Evolutionary conservation across 53 echinoderm and acorn worm genomes (phyloP), one percentile per base, ranked within the genome.

Genomic region (Hippasteria phrygiana): DNA sequence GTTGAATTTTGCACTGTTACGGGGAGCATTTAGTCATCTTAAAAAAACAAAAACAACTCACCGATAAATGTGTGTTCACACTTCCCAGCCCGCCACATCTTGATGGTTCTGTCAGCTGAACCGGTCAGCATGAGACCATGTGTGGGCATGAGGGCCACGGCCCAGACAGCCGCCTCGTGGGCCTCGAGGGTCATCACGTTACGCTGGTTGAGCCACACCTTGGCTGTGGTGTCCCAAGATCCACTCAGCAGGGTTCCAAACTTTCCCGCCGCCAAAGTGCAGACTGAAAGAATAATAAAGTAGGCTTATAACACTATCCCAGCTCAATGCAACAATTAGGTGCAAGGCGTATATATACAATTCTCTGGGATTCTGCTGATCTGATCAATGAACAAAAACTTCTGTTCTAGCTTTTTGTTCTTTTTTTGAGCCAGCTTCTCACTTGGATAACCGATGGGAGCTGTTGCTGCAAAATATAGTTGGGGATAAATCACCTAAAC

Each of bases 181-280:
- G 95, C 98, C 71, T 91, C 87, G 26, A 98, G 78, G 40, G 98
- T 98, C 94, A 98, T 94, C 74, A 98, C 94, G 62, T 95, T 96
- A 10, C 88, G 89, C 29, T 94, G 90, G 64, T 96, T 96, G 47
- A 98, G 89, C 98, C 98, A 97, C 26, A 98, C 98, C 69, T 94
- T 95, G 43, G 98, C 98, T 14, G 98, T 93, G 31, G 51, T 90
- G 56, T 98, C 98, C 98, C 98, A 98, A 0, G 98, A 98, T 14
- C 98, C 98, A 83, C 98, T 98, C 10, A 98, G 73, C 3, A 98
- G 93, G 13, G 98, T 98, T 37, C 98, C 98, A 94, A 98, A 98
- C 83, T 97, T 98, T 26, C 98, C 98, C 26, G 95, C 80, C 65
- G 98, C 98, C 55, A 98, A 64, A 6, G 92, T 55, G 80, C 95